phyloP scores from a whole-genome alignment of 30 jellyfish, hydroid and myxozoan species.

The Sanderia malayensis region DNA sequence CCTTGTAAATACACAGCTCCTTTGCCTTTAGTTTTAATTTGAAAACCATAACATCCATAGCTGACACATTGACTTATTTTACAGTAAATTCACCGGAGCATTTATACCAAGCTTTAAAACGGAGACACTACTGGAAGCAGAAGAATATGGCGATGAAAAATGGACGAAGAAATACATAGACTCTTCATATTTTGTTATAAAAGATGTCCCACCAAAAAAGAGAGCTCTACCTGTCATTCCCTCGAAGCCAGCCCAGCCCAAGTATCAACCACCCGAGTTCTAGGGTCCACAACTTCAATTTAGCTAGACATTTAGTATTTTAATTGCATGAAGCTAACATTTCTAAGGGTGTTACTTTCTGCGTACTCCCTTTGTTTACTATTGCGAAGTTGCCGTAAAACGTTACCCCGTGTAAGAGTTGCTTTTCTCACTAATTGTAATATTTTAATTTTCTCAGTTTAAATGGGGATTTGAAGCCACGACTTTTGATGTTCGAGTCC shows the following conservation, averaged over 20 bases:
- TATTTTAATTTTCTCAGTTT: no score
- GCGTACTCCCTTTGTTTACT: no score
- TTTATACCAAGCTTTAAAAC: slow-evolving; percentile 84
- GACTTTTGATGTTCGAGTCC: no score
- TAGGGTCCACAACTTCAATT: no score
- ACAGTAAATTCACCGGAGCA: slow-evolving; percentile 93
- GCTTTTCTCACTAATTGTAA: no score
- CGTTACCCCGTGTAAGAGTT: no score
- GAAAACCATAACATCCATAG: background rate
- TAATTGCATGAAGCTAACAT: no score
- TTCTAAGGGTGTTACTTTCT: no score
- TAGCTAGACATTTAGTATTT: no score
- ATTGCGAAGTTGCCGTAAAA: no score
- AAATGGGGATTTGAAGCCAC: no score
- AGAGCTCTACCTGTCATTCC: slow-evolving; percentile 96
- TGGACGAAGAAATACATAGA: slow-evolving; percentile 92
- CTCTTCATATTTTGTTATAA: slow-evolving; percentile 74
- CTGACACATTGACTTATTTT: no score
- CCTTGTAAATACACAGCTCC: background rate
- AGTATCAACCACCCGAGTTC: slow-evolving; percentile 97
- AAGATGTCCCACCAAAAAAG: slow-evolving; percentile 97
- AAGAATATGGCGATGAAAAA: slow-evolving; percentile 85
- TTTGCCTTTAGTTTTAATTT: background rate
- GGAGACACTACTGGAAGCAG: slow-evolving; percentile 63
- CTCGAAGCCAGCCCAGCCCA: slow-evolving; percentile 71